Evolutionary conservation across 2,797 vertebrate species (phyloP).

Genomic region (Eulemur albifrons): DNA sequence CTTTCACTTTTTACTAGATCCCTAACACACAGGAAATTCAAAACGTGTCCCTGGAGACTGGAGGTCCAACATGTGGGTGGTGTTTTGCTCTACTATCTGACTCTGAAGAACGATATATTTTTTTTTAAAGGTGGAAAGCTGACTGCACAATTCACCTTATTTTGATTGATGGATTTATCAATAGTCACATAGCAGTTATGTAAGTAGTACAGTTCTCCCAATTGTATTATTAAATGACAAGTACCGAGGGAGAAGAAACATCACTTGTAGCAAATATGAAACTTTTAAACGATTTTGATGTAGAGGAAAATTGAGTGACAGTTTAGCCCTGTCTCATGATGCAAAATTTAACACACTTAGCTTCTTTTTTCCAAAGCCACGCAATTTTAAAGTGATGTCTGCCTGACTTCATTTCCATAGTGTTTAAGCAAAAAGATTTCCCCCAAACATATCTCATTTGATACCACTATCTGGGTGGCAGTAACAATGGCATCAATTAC

Average conservation of each 20-base stretch:
- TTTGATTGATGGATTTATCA: conserved; percentile 61
- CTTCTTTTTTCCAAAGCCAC: conserved; percentile 64
- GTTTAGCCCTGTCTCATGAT: conserved; percentile 47
- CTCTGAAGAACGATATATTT: conserved; percentile 28
- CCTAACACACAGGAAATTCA: conserved; percentile 4
- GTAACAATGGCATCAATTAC: conserved; percentile 83
- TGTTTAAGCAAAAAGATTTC: conserved; percentile 70
- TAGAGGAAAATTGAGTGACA: conserved; percentile 57
- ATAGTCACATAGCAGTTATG: conserved; percentile 20
- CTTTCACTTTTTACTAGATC: neutral
- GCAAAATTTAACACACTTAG: conserved; percentile 50
- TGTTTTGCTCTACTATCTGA: conserved; percentile 49
- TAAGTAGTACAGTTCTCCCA: neutral
- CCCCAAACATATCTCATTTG: conserved; percentile 73
- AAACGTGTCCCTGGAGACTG: neutral
- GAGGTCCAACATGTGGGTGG: neutral
- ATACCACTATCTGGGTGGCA: conserved; percentile 70
- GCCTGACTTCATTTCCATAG: conserved; percentile 60
- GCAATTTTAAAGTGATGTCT: conserved; percentile 71
- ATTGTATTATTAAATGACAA: conserved; percentile 63
- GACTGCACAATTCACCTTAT: conserved; percentile 28
- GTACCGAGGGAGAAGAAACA: neutral
- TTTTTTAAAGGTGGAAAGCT: conserved; percentile 34
- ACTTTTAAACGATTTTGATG: conserved; percentile 54
- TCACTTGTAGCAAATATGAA: conserved; percentile 59